These are phyloP conservation scores for Sebastes trivittatus DNA, from an alignment of 2,797 vertebrate genomes.

Conservation along the genomic window DNA sequence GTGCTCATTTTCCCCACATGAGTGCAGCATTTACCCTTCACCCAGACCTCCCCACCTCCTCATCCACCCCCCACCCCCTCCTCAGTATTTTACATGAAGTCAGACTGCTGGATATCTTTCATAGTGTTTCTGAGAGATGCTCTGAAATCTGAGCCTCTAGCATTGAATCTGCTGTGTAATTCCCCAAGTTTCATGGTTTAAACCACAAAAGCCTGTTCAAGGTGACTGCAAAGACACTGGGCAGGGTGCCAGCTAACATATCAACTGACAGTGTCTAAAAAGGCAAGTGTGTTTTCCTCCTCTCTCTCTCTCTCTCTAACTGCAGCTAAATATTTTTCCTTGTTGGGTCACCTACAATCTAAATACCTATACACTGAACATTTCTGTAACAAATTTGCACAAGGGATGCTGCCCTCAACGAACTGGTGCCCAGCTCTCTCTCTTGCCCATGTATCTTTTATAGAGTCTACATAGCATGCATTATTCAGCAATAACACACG, in stretches of 20 bases:
- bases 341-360: conserved; percentile 57
- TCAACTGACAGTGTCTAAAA: conserved; percentile 67
- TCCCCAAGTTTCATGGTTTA: conserved; percentile 68
- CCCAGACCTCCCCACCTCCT: conserved; percentile 48
- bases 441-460: conserved; percentile 81
- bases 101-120: conserved; percentile 58
- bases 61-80: not conserved
- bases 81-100: conserved; percentile 50
- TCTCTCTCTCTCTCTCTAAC: not conserved
- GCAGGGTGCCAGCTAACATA: conserved; percentile 59
- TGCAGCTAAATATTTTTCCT: conserved; percentile 48
- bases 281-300: conserved; percentile 22
- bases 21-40: conserved; percentile 82
- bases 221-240: conserved; percentile 75
- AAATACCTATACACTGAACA: conserved; percentile 42
- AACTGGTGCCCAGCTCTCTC: conserved; percentile 66
- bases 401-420: conserved; percentile 50
- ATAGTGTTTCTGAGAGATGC: conserved; percentile 54
- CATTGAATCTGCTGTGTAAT: conserved; percentile 71
- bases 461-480: conserved; percentile 84
- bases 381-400: conserved; percentile 49
- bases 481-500: conserved; percentile 84
- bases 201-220: conserved; percentile 72
- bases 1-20: conserved; percentile 77
- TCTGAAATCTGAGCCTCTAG: conserved; percentile 68